These are phyloP conservation scores for Ornithoptera priamus DNA, from an alignment of 2,888 invertebrate genomes.

Conservation along the genomic window DNA sequence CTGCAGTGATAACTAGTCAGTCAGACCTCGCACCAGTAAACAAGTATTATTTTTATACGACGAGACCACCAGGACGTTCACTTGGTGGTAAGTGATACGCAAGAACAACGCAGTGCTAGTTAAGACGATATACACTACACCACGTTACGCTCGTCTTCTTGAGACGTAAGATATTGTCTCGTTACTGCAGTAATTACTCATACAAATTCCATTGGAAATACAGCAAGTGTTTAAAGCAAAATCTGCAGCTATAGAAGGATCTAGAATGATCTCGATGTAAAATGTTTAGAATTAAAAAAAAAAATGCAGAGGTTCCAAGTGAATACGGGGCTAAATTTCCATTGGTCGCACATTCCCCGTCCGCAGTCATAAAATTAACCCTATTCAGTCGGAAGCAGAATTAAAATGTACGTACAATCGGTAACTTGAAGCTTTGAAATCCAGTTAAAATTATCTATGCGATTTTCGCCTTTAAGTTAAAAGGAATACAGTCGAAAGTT, in stretches of 20 bases:
- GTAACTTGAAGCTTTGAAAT: constrained; percentile 21
- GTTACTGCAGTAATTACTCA: too few relatives aligned
- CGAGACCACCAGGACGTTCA: too few relatives aligned
- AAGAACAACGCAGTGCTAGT: too few relatives aligned
- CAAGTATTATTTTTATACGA: too few relatives aligned
- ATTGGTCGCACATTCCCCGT: constrained; percentile 18
- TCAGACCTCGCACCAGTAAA: too few relatives aligned
- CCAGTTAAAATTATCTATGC: constrained; percentile 2
- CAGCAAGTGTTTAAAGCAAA: background rate
- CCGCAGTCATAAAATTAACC: constrained; percentile 32
- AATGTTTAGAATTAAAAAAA: constrained; percentile 6
- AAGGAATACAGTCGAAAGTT: constrained; percentile 22
- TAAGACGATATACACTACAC: too few relatives aligned
- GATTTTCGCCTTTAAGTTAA: constrained; percentile 2
- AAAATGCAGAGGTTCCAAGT: background rate
- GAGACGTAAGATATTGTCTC: too few relatives aligned
- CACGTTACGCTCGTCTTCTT: too few relatives aligned
- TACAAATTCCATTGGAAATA: too few relatives aligned
- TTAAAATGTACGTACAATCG: constrained; percentile 31
- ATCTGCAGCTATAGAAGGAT: background rate
- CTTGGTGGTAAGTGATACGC: too few relatives aligned
- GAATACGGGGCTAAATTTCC: constrained; percentile 17
- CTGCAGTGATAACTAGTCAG: too few relatives aligned
- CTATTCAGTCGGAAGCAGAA: constrained; percentile 32
- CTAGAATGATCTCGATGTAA: background rate